These are phyloP conservation scores for Calidris pugnax DNA, from an alignment of 2,113 vertebrate genomes.

Conservation along the genomic window DNA sequence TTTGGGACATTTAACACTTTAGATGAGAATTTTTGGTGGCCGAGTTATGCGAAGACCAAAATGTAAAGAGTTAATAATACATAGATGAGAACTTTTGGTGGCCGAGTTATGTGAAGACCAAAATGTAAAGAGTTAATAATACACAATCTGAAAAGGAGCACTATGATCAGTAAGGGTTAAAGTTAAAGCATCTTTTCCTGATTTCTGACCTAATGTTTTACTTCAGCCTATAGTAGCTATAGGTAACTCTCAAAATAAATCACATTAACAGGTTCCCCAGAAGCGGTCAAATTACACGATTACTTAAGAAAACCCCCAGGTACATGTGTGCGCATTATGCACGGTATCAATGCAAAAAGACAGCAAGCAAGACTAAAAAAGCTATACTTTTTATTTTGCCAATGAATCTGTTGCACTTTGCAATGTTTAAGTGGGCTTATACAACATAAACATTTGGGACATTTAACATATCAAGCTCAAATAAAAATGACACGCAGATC, in stretches of 20 bases:
- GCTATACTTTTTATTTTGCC: conserved; percentile 61
- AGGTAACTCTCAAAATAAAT: conserved; percentile 66
- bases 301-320: conserved; percentile 53
- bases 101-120: no score
- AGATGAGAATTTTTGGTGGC: no score
- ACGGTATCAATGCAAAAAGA: conserved; percentile 28
- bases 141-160: no score
- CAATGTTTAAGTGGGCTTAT: conserved; percentile 75
- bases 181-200: conserved; percentile 52
- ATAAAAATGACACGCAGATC: conserved; percentile 77
- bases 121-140: no score
- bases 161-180: conserved; percentile 30
- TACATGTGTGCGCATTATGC: neutral
- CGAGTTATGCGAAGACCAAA: no score
- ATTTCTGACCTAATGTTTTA: conserved; percentile 11
- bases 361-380: conserved; percentile 16
- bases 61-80: no score
- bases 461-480: conserved; percentile 83
- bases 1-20: conserved; percentile 81
- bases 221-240: conserved; percentile 36
- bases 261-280: conserved; percentile 62
- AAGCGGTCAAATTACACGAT: conserved; percentile 65
- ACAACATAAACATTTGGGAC: conserved; percentile 74
- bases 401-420: conserved; percentile 72
- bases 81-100: no score